These are phyloP conservation scores for Drosophila bunnanda DNA, from an alignment of 2,888 invertebrate species.

Conservation along the genomic window DNA sequence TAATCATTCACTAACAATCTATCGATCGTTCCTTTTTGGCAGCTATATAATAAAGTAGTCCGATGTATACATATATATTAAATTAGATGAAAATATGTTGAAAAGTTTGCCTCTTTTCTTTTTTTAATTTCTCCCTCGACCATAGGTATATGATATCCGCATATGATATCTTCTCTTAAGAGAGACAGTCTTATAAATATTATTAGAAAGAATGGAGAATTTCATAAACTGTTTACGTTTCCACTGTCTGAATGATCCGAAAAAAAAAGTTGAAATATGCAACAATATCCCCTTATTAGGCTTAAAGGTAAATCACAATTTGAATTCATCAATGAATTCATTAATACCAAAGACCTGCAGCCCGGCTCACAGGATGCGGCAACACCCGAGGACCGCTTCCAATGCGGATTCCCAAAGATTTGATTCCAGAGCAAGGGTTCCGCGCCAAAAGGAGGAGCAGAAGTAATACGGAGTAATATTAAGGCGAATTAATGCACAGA, in stretches of 20 bases:
- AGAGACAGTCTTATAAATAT: too few relatives aligned
- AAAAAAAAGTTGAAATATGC: neutral
- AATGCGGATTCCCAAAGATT: slow-evolving; percentile 14
- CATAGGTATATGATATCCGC: too few relatives aligned
- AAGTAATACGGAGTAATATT: slow-evolving; percentile 43
- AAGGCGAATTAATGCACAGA: slow-evolving; percentile 47
- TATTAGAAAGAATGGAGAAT: too few relatives aligned
- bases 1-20: too few relatives aligned
- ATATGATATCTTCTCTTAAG: too few relatives aligned
- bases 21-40: too few relatives aligned
- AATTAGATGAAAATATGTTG: too few relatives aligned
- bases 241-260: neutral
- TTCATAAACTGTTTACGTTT: neutral
- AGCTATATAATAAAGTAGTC: too few relatives aligned
- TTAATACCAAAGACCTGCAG: slow-evolving; percentile 36
- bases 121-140: too few relatives aligned
- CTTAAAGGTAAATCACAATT: slow-evolving; percentile 19
- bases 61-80: too few relatives aligned
- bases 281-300: neutral
- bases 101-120: too few relatives aligned
- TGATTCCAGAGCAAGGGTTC: slow-evolving; percentile 6
- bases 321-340: slow-evolving; percentile 39
- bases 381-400: neutral
- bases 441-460: slow-evolving; percentile 10
- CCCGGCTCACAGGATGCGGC: slow-evolving; percentile 8